Percentiles rank a stretch among this genome's conserved stretches.
phyloP scores from a whole-genome alignment of 2,888 invertebrate species.

The Herminia tarsipennalis region DNA sequence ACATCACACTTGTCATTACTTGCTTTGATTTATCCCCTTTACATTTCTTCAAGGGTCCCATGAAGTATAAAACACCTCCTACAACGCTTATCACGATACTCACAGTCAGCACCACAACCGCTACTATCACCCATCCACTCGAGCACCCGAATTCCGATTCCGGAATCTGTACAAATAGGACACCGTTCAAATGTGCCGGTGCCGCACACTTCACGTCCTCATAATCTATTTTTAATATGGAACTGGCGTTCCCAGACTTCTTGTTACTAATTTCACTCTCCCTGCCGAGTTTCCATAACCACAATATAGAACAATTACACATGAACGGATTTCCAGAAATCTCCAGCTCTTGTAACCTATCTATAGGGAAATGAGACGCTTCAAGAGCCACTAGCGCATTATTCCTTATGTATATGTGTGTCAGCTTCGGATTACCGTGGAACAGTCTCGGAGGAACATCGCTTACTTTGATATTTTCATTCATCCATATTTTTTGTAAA shows the following conservation, averaged over 20 bases:
- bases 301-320: constrained; percentile 94
- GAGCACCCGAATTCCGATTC: constrained; percentile 88
- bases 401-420: constrained; percentile 90
- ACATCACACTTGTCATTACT: constrained; percentile 83
- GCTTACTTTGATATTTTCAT: constrained; percentile 90
- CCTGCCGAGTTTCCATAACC: constrained; percentile 91
- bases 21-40: constrained; percentile 83
- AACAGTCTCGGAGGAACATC: constrained; percentile 93
- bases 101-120: constrained; percentile 80
- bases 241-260: constrained; percentile 67
- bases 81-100: constrained; percentile 83
- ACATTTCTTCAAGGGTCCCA: constrained; percentile 82
- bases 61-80: constrained; percentile 80
- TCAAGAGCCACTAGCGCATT: constrained; percentile 91
- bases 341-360: constrained; percentile 90
- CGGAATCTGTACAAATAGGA: constrained; percentile 84
- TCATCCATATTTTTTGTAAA: constrained; percentile 91
- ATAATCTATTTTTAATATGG: constrained; percentile 82
- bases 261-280: constrained; percentile 73
- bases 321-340: constrained; percentile 93
- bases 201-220: constrained; percentile 86
- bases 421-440: constrained; percentile 92
- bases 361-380: constrained; percentile 93
- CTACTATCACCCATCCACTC: constrained; percentile 86
- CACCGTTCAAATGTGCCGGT: constrained; percentile 83